Evolutionary conservation across 2,888 invertebrate species (phyloP), one percentile per base, ranked within the genome.

Genomic region (Drosophila nr. perissopoda): DNA sequence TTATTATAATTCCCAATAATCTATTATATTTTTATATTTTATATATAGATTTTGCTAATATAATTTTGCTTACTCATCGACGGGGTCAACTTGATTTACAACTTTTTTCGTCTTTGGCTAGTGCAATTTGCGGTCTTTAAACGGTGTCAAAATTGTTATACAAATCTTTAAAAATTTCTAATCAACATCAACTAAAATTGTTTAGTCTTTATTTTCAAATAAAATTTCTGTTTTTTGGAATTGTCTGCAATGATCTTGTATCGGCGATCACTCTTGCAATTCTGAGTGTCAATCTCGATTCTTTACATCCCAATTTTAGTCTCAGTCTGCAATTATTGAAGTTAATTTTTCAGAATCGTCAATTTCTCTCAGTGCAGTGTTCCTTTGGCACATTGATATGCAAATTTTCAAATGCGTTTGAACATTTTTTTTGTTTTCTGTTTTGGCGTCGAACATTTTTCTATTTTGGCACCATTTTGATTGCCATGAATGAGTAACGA

Each of bases 401-500:
- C 88, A 89, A 90, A 90, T 90, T 89, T 84, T 68, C 68, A 77
- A 88, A 86, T 72, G 70, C 77, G 78, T 73, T 82, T 64, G 38
- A 59, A 76, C 73, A 69, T 45, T 75, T 78, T 78, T n/a, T 63
- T 45, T 63, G 51, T 40, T 54, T 64, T 58, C 18, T 54, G 40
- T 33, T 56, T 56, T 53, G 56, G 48, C 51, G 69, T 69, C 63
- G 69, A 58, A 76, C 68, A 67, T 82, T 84, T 85, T 88, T 90
- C 80, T 83, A 80, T 87, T 85, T 85, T 80, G 89, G 83, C 88
- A 84, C 85, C 89, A 85, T 89, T 91, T 87, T 87, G 87, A 90
- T 89, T 85, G 85, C 83, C 79, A 89, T 89, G 90, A 87, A 91
- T 91, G 92, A 92, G 91, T 91, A 91, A 91, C 92, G 91, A 91